These are phyloP conservation scores for cattle (Bos taurus) DNA, from an alignment of 2,113 vertebrate genomes.

Conservation along the genomic window ARS-UCD2.0 NC_037343.1:8683001-8683500, in stretches of 20 bases:
- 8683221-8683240: not conserved
- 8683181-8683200: not conserved
- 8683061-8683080: not conserved
- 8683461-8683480: not conserved
- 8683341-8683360: not conserved
- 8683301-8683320: not conserved
- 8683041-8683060: not conserved
- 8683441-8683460: not conserved
- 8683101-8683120: not conserved
- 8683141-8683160: not conserved
- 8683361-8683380: not conserved
- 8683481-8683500: not conserved
- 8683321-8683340: not conserved
- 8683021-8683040: not conserved
- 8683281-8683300: not conserved
- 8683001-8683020: not conserved
- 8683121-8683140: not conserved
- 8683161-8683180: not conserved
- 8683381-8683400: not conserved
- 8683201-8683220: not conserved
- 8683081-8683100: not conserved
- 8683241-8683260: not conserved
- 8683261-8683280: not conserved
- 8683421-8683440: fast-evolving
- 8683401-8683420: not conserved